Evolutionary conservation across 1,140 invertebrate genomes (phyloP).

Genomic region (Drosophila bipectinata): DNA sequence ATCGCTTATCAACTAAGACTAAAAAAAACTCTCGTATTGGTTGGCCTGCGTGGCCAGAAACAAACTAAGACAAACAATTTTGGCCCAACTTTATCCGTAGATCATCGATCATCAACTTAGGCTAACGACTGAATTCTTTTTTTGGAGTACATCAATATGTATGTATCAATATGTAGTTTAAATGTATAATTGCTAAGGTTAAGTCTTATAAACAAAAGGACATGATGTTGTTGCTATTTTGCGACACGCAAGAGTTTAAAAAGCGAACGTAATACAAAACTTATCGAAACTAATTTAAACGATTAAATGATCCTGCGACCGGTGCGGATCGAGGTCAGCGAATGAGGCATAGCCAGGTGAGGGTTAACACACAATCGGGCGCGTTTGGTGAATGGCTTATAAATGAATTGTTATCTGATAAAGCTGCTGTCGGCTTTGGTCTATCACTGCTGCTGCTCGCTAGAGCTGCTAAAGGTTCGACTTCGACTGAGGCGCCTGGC

Average conservation of each 20-base stretch:
- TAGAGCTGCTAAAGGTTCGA: constrained; percentile 75
- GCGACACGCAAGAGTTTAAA: constrained; percentile 42
- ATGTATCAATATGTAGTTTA: constrained; percentile 29
- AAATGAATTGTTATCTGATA: constrained; percentile 43
- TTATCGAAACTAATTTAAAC: constrained; percentile 24
- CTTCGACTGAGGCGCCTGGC: constrained; percentile 70
- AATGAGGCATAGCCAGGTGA: constrained; percentile 57
- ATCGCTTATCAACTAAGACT: constrained; percentile 30
- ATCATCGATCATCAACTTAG: constrained; percentile 29
- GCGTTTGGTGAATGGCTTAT: constrained; percentile 30
- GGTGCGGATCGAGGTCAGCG: constrained; percentile 18
- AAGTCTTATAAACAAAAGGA: constrained; percentile 60
- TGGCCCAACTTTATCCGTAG: constrained; percentile 1
- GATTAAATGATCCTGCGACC: constrained; percentile 41
- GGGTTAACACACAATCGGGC: constrained; percentile 25
- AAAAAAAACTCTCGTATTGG: constrained; percentile 40
- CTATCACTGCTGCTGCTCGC: constrained; percentile 35
- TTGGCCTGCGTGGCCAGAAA: constrained; percentile 32
- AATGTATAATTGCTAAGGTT: constrained; percentile 35
- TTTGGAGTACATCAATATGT: constrained; percentile 46
- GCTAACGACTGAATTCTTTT: constrained; percentile 33
- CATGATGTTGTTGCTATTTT: constrained; percentile 42
- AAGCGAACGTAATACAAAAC: constrained; percentile 56
- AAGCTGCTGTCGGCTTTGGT: constrained; percentile 3
- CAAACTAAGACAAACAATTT: constrained; percentile 49